Evolutionary conservation across 2,797 vertebrate species (phyloP).

Genomic region (Sciurus vulgaris): DNA sequence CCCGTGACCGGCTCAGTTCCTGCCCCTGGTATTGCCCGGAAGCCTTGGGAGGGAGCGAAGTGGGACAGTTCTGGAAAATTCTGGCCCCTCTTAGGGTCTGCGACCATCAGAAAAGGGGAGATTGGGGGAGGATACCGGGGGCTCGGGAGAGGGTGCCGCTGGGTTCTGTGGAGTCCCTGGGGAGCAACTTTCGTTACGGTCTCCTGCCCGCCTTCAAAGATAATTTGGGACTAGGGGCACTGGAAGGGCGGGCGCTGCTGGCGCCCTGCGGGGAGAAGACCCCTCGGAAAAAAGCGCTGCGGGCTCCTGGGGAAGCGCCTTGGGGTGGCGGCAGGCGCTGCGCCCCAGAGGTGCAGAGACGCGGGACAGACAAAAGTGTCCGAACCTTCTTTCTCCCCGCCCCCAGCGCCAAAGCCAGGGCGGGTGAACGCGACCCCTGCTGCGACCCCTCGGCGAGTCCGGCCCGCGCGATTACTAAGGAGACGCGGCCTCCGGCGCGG

Average conservation of each 20-base stretch:
- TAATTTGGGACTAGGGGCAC: background rate
- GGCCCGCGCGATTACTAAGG: conserved; percentile 89
- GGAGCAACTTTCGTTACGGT: background rate
- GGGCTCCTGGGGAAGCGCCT: background rate
- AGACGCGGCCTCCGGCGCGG: conserved; percentile 86
- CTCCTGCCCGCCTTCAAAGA: background rate
- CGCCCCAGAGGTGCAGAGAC: background rate
- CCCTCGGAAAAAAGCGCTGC: background rate
- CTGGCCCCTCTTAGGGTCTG: background rate
- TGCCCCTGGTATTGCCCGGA: background rate
- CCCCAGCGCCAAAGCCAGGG: conserved; percentile 62
- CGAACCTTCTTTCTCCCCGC: background rate
- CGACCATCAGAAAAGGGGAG: background rate
- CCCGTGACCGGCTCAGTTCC: accelerated
- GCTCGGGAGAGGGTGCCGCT: no score
- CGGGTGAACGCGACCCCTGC: conserved; percentile 78
- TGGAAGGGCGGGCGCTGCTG: background rate
- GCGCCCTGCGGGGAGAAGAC: background rate
- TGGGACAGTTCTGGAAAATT: conserved; percentile 52
- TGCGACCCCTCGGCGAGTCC: conserved; percentile 79
- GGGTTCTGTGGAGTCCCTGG: background rate
- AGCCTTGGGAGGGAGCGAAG: background rate
- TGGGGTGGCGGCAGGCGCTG: background rate
- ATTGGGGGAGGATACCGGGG: background rate
- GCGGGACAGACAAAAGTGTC: conserved; percentile 52